Base-by-base conservation (phyloP, 2,797 vertebrate genomes). In the Muraenolepis orangiensis region DNA sequence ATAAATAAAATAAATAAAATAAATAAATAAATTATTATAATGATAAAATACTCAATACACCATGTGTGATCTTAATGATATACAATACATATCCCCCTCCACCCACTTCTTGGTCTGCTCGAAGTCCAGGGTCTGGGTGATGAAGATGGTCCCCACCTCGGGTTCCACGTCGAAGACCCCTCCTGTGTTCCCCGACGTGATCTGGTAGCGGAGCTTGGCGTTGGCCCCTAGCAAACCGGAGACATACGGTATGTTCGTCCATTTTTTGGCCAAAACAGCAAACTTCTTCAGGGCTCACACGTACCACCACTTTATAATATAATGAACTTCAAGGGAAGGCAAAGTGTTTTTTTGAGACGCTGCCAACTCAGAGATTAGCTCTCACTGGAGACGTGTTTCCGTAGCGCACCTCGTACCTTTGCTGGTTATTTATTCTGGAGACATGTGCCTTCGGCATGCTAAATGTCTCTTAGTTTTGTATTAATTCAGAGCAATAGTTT, bases 161-260 rank as follows among this genome's bases (percentile, higher is more conserved):
- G 95, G 94, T 76, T 97, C 95, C 57, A 96, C 92, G 79, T 93
- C 94, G 87, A 97, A 95, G 61, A 94, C 93, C 20, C 95, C 95
- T 70, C 94, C 94, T 0, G 83, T 91, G 83, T 96, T 96, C 74
- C 96, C 96, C 51, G 95, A 93, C 69, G 95, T 96, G 89, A 97
- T 95, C 91, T 96, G 95, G 78, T 97, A 97, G 16, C 95, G 93
- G n/a, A 97, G 89, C 71, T 96, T 97, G 57, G 95, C 95, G 16
- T 96, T 97, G 81, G 94, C 93, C 85, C 95, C 95, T 97, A n/a
- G 87, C 38, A 77, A 57, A 75, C 30, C 36, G 0, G 26, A 12
- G 36, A 10, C 36, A 75, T 18, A 64, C n/a, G 26, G 20, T n/a
- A n/a, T n/a, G n/a, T n/a, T n/a, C n/a, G n/a, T n/a, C n/a, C n/a